phyloP scores from a whole-genome alignment of 2,113 vertebrate species.

The Columbina picui region DNA sequence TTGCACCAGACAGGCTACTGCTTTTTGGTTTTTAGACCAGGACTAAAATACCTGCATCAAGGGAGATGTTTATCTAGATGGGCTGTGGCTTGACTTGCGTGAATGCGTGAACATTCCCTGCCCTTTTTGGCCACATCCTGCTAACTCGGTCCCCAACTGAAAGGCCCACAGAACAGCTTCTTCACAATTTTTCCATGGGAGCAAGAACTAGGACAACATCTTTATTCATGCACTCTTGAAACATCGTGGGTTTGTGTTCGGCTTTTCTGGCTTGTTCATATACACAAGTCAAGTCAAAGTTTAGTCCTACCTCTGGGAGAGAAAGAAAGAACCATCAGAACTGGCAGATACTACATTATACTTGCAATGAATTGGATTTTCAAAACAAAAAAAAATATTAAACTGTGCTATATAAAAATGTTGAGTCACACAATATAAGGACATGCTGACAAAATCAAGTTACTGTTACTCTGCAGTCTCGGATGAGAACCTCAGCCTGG shows the following conservation, averaged over 20 bases:
- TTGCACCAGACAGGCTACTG: conserved; percentile 42
- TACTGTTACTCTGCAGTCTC: neutral
- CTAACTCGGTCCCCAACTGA: conserved; percentile 69
- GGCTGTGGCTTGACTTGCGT: conserved; percentile 57
- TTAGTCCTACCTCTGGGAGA: conserved; percentile 75
- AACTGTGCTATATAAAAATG: conserved; percentile 57
- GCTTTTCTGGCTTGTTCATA: conserved; percentile 73
- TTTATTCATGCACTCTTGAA: conserved; percentile 74
- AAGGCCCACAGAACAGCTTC: conserved; percentile 71
- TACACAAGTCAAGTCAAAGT: conserved; percentile 74
- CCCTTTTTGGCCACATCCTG: conserved; percentile 66
- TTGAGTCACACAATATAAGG: conserved; percentile 58
- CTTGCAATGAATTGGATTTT: conserved; percentile 67
- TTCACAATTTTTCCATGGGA: conserved; percentile 72
- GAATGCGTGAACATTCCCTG: conserved; percentile 64
- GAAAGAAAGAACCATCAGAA: conserved; percentile 75
- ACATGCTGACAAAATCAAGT: conserved; percentile 56
- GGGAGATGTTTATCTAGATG: conserved; percentile 64
- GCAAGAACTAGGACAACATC: conserved; percentile 74
- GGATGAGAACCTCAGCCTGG: neutral
- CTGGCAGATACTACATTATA: conserved; percentile 64
- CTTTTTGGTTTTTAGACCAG: conserved; percentile 8
- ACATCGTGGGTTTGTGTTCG: conserved; percentile 73
- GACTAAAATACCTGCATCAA: conserved; percentile 37
- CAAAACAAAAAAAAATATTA: conserved; percentile 25